A percentile compares a stretch with the other conserved stretches of the same genome.
Conservation (phyloP, 2,888 invertebrate species). For the Eupithecia insigniata region DNA sequence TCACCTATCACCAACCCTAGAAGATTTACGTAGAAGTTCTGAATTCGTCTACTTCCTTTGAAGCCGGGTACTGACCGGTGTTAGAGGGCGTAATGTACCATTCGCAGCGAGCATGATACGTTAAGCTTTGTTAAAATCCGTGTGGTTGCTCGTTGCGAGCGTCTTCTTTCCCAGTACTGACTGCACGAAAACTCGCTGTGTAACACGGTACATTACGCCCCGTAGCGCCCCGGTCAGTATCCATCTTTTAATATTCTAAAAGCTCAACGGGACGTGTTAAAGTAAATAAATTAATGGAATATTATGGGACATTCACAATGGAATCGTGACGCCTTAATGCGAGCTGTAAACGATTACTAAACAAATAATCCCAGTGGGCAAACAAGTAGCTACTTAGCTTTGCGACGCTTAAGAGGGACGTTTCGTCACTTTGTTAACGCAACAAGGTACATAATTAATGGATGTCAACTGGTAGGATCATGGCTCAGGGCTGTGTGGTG, state of each 20-base stretch:
- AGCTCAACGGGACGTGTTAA: slow-evolving; percentile 7
- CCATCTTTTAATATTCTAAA: not conserved
- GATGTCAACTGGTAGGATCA: slow-evolving; percentile 42
- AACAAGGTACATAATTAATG: slow-evolving; percentile 57
- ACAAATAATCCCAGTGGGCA: slow-evolving; percentile 48
- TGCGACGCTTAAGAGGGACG: slow-evolving; percentile 45
- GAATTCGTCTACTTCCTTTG: too few species aligned
- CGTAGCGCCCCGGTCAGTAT: not conserved
- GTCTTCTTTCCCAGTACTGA: too few species aligned
- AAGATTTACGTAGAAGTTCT: too few species aligned
- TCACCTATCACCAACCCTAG: too few species aligned
- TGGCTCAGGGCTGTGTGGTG: slow-evolving; percentile 24
- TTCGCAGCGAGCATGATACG: too few species aligned
- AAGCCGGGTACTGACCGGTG: too few species aligned
- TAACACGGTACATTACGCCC: too few species aligned
- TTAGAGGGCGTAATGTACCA: too few species aligned
- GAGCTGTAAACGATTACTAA: slow-evolving; percentile 49
- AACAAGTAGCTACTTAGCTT: slow-evolving; percentile 40
- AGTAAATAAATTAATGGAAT: slow-evolving; percentile 1
- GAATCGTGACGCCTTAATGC: slow-evolving; percentile 44
- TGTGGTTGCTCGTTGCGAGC: too few species aligned
- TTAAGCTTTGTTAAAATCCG: too few species aligned
- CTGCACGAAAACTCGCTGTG: too few species aligned
- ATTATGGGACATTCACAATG: slow-evolving; percentile 17
- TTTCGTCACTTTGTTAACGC: slow-evolving; percentile 58